Evolutionary conservation across 1,140 invertebrate genomes (phyloP), one percentile per base, ranked within the genome.

Genomic region (Atta colombica): DNA sequence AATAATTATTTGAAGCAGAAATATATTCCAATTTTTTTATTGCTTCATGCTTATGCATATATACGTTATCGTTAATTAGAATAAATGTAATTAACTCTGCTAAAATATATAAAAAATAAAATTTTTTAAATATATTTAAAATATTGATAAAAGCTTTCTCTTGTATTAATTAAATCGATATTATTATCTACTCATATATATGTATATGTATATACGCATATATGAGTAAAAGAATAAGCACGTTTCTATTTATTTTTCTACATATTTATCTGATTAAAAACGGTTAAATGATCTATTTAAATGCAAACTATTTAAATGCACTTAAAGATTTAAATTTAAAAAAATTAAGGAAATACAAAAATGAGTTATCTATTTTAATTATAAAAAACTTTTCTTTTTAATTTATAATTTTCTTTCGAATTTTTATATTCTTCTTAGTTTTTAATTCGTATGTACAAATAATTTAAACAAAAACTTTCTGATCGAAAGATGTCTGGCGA

Each of bases 31-130:
- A 69, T 14, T 14, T 69, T 65, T 69, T 68, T 3, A 68, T 35
- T 39, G 1, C n/a, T n/a, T 21, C 1, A 12, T 10, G 10, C 39
- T 45, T 16, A 51, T 51, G 14, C 49, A 16, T 51, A 55, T 5
- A 25, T 16, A 45, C 0, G 14, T 69, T 69, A 69, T 45, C 7
- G 6, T 0, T 18, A 25, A 69, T 45, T 69, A 3, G 4, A 69
- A 69, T 69, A 45, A 45, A 65, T 65, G 14, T 63, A 21, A 68
- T 68, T 68, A 68, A 68, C 1, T 35, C 7, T 39, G 63, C 28
- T 16, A 66, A 66, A 66, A 28, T 66, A 65, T 7, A 28, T 35
- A 7, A n/a, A 35, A 35, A n/a, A 18, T 45, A 18, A 35, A 18
- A 21, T 16, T 63, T 28, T 7, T 1, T 3, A 63, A 63, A 7